A percentile compares a stretch with the other conserved stretches of the same genome.
These are phyloP conservation scores for Agapostemon virescens DNA, from an alignment of 2,888 invertebrate genomes.

Conservation along the genomic window DNA sequence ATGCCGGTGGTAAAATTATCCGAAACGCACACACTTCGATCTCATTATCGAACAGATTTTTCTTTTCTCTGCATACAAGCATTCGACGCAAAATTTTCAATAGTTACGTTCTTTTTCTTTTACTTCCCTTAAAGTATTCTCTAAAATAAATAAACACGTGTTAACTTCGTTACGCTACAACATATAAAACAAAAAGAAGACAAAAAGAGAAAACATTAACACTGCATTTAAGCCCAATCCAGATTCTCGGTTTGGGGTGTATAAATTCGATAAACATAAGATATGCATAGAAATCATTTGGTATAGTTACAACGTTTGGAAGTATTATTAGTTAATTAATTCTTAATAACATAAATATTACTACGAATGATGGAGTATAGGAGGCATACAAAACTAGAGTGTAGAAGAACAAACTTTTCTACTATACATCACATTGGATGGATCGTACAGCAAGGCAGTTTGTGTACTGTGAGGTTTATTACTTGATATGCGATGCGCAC, in stretches of 20 bases:
- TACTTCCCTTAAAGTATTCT: conserved; percentile 38
- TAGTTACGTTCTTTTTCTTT: conserved; percentile 7
- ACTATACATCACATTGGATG: conserved; percentile 55
- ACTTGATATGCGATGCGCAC: conserved; percentile 64
- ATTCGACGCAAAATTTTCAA: conserved; percentile 44
- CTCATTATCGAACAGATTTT: conserved; percentile 34
- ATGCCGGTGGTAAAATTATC: conserved; percentile 46
- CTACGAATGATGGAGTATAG: conserved; percentile 52
- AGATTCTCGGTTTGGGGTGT: conserved; percentile 19
- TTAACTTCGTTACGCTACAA: conserved; percentile 48
- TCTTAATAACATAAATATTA: conserved; percentile 51
- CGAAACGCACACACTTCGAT: conserved; percentile 46
- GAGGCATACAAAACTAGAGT: conserved; percentile 50
- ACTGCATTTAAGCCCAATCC: conserved; percentile 29
- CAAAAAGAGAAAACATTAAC: conserved; percentile 18
- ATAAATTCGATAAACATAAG: conserved; percentile 45
- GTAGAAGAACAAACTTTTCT: conserved; percentile 50
- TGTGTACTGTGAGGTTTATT: conserved; percentile 65
- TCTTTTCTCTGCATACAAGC: conserved; percentile 31
- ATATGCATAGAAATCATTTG: conserved; percentile 61
- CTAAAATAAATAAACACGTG: conserved; percentile 51
- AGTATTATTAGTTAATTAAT: conserved; percentile 45
- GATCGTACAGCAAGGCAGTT: conserved; percentile 68
- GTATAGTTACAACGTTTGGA: conserved; percentile 55
- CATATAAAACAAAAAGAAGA: conserved; percentile 17